These are phyloP conservation scores for Oncorhynchus gorbuscha DNA, from an alignment of 2,113 vertebrate species.

Conservation along the genomic window DNA sequence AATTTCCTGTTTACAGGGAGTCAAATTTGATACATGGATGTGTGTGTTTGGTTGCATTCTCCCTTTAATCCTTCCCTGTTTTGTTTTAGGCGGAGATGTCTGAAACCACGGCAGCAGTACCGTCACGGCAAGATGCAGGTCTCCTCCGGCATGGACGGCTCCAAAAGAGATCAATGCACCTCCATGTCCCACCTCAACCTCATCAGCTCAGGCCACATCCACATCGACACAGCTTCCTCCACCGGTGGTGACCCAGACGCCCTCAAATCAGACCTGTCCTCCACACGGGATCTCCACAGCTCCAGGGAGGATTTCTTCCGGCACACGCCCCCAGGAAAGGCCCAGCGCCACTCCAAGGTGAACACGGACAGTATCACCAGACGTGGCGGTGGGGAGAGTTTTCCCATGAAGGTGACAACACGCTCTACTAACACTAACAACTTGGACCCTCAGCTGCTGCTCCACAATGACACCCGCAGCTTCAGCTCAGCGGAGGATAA, in stretches of 20 bases:
- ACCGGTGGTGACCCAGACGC: conserved; percentile 68
- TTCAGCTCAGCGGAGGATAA: not conserved
- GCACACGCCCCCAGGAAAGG: conserved; percentile 32
- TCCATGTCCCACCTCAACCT: conserved; percentile 85
- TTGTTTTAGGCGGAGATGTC: conserved; percentile 75
- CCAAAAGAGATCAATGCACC: conserved; percentile 81
- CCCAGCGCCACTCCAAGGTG: conserved; percentile 20
- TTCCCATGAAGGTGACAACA: conserved; percentile 65
- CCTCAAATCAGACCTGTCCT: conserved; percentile 57
- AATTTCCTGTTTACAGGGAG: too few relatives aligned
- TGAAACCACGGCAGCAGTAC: conserved; percentile 79
- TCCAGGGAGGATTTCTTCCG: conserved; percentile 78
- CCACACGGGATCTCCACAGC: conserved; percentile 64
- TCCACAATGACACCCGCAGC: conserved; percentile 15
- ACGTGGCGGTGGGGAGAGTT: conserved; percentile 49
- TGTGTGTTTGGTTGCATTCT: not conserved
- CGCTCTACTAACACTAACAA: conserved; percentile 66
- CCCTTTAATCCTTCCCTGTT: not conserved
- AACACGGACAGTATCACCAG: conserved; percentile 48
- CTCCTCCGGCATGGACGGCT: conserved; percentile 70
- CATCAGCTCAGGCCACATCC: conserved; percentile 75
- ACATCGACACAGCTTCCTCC: conserved; percentile 70
- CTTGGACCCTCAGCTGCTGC: conserved; percentile 37
- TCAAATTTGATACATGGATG: not conserved
- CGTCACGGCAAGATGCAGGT: conserved; percentile 73